A percentile compares a stretch with the other conserved stretches of the same genome.
phyloP scores from a whole-genome alignment of 1,140 invertebrate species.

The Brachionus rubens region DNA sequence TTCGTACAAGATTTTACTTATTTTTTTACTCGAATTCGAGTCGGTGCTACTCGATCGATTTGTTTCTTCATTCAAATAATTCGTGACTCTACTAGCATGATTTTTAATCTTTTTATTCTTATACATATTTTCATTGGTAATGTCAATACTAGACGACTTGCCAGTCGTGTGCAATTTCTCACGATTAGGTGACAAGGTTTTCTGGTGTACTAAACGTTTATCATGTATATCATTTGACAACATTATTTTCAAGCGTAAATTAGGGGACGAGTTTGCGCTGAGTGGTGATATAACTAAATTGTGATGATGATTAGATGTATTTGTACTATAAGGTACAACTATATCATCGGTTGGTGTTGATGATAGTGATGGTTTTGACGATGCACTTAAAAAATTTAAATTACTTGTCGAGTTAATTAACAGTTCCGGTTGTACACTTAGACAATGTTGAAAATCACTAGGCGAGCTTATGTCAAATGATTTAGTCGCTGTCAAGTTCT shows the following conservation, averaged over 20 bases:
- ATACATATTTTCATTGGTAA: background rate
- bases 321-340: background rate
- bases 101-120: background rate
- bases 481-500: background rate
- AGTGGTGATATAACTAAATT: background rate
- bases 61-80: background rate
- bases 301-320: background rate
- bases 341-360: constrained; percentile 3
- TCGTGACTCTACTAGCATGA: background rate
- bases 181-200: background rate
- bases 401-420: background rate
- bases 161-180: background rate
- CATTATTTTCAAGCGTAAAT: constrained; percentile 33
- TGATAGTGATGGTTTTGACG: background rate
- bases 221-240: background rate
- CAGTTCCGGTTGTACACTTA: constrained; percentile 37
- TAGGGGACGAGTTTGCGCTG: background rate
- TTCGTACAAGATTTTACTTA: constrained; percentile 34
- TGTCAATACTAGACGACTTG: constrained; percentile 3
- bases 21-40: background rate
- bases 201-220: background rate
- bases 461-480: constrained; percentile 44
- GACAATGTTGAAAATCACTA: constrained; percentile 44
- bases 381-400: background rate
- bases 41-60: background rate